Evolutionary conservation across 2,888 invertebrate genomes (phyloP).

Genomic region (Dendrolimus houi): DNA sequence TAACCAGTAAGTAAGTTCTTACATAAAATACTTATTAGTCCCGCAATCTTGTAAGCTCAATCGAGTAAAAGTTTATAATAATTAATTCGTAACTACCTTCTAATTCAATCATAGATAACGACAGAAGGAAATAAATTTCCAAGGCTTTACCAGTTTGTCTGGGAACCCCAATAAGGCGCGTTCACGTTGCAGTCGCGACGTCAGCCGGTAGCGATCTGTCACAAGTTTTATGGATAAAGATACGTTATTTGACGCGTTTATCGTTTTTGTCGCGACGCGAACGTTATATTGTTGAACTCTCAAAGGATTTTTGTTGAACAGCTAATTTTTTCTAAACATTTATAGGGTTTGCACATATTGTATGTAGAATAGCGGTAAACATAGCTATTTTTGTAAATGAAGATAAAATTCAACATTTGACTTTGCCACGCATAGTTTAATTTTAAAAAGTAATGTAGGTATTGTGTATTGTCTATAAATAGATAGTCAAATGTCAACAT

Average conservation of each 20-base stretch:
- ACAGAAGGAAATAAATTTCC: not conserved
- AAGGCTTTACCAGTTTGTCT: not conserved
- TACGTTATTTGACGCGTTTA: conserved; percentile 47
- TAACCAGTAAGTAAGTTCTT: no score
- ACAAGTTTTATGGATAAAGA: conserved; percentile 46
- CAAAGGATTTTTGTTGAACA: not conserved
- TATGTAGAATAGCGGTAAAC: not conserved
- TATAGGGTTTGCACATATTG: not conserved
- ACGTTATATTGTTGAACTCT: conserved; percentile 23
- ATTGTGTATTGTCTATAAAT: no score
- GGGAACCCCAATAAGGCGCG: conserved; percentile 13
- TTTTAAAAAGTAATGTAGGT: no score
- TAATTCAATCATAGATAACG: no score
- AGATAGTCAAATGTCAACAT: no score
- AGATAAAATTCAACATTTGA: no score
- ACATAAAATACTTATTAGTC: no score
- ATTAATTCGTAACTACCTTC: no score
- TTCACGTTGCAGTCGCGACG: conserved; percentile 15
- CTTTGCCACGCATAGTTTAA: no score
- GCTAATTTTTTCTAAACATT: conserved; percentile 5
- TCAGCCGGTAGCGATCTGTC: conserved; percentile 56
- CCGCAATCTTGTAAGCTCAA: no score
- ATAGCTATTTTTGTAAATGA: no score
- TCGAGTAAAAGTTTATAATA: no score
- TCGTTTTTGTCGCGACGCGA: conserved; percentile 28